Evolutionary conservation across 2,113 vertebrate species (phyloP).

Genomic region (Chauna torquata): DNA sequence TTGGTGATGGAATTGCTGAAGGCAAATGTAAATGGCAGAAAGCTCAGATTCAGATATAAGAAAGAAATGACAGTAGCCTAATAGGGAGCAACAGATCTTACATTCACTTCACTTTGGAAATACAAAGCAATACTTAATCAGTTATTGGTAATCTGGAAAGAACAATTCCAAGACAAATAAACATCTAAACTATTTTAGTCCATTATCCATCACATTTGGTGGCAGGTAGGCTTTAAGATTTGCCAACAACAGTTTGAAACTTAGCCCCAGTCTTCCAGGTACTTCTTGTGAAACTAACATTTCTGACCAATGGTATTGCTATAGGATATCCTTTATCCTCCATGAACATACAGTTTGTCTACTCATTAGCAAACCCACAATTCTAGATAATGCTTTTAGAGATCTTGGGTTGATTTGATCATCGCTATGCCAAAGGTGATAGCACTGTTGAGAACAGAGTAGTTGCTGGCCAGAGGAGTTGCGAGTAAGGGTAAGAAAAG

Average conservation of each 20-base stretch:
- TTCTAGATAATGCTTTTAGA: background rate
- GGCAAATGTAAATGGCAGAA: background rate
- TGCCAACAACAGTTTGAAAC: background rate
- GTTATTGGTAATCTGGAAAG: background rate
- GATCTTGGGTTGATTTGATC: background rate
- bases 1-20: background rate
- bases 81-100: background rate
- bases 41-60: background rate
- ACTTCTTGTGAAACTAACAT: background rate
- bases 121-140: background rate
- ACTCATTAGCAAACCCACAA: background rate
- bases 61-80: background rate
- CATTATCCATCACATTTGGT: background rate
- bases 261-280: background rate
- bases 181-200: background rate
- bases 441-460: background rate
- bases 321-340: background rate
- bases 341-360: background rate
- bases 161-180: background rate
- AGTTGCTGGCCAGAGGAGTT: background rate
- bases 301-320: background rate
- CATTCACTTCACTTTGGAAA: background rate
- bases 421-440: background rate
- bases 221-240: background rate
- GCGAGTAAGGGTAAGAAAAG: background rate